Percentiles rank a stretch among this genome's conserved stretches.
phyloP scores from a whole-genome alignment of 1,140 invertebrate species.

The Magallana angulata region DNA sequence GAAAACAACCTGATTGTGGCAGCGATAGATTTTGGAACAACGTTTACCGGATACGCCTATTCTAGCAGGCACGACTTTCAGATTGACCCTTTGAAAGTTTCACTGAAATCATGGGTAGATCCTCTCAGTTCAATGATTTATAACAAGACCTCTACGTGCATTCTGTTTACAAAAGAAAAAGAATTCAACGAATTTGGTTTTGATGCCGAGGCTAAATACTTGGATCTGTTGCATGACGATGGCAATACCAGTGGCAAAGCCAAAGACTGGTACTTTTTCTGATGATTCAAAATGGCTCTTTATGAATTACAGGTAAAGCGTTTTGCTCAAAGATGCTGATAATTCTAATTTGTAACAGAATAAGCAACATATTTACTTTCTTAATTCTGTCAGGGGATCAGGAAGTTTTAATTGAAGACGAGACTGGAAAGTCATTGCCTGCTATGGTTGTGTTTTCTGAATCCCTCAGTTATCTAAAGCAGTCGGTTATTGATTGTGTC shows the following conservation, averaged over 20 bases:
- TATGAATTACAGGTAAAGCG: not conserved
- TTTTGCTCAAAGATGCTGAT: not conserved
- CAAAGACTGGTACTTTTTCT: not conserved
- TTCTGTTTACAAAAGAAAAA: not conserved
- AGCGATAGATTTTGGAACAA: no score
- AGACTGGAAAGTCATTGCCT: not conserved
- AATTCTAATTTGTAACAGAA: not conserved
- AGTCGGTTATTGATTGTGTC: not conserved
- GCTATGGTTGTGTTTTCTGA: not conserved
- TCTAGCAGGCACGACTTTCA: no score
- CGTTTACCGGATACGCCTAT: no score
- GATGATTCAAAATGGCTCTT: not conserved
- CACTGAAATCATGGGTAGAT: no score
- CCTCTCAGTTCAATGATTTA: no score
- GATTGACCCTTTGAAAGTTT: no score
- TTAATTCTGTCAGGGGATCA: no score
- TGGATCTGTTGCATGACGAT: not conserved
- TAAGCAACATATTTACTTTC: not conserved
- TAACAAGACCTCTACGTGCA: not conserved
- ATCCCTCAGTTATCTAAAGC: not conserved
- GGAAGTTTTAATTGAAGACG: not conserved
- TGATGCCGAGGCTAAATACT: not conserved
- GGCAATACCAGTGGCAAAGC: not conserved
- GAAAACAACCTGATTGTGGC: no score
- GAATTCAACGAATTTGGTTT: not conserved